phyloP scores from a whole-genome alignment of 2,113 vertebrate genomes.

The Oxyura jamaicensis region DNA sequence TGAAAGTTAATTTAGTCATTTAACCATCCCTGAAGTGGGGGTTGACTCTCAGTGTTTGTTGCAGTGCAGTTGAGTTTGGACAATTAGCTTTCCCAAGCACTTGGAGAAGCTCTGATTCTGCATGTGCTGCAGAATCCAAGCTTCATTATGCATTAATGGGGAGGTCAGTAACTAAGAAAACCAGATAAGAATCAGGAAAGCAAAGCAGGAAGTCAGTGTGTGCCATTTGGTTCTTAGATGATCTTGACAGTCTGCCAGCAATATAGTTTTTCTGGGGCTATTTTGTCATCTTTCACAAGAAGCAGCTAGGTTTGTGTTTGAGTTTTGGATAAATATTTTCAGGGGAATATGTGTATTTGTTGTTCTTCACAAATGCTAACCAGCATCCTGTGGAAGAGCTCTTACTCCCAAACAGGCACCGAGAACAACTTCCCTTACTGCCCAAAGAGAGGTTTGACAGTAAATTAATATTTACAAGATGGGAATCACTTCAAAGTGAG shows the following conservation, averaged over 20 bases:
- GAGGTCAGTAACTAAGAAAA: background rate
- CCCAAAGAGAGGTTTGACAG: background rate
- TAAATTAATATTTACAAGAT: background rate
- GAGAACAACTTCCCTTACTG: background rate
- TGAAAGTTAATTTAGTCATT: background rate
- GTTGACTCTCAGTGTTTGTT: background rate
- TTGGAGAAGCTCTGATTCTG: background rate
- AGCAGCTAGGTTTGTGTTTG: background rate
- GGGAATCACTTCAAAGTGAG: background rate
- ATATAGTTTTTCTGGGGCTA: background rate
- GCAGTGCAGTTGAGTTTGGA: background rate
- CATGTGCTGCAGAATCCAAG: background rate
- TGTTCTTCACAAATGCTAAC: background rate
- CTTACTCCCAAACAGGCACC: background rate
- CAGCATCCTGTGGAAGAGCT: slow-evolving; percentile 5
- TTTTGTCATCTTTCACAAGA: background rate
- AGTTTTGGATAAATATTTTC: background rate
- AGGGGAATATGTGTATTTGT: background rate
- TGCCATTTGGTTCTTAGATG: background rate
- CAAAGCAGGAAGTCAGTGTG: background rate
- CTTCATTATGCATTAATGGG: background rate
- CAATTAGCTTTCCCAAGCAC: background rate
- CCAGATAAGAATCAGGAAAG: background rate
- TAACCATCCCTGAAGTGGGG: background rate
- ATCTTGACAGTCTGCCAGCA: background rate